Evolutionary conservation across 2,888 invertebrate species (phyloP), one percentile per base, ranked within the genome.

Genomic region (Drepana falcataria): DNA sequence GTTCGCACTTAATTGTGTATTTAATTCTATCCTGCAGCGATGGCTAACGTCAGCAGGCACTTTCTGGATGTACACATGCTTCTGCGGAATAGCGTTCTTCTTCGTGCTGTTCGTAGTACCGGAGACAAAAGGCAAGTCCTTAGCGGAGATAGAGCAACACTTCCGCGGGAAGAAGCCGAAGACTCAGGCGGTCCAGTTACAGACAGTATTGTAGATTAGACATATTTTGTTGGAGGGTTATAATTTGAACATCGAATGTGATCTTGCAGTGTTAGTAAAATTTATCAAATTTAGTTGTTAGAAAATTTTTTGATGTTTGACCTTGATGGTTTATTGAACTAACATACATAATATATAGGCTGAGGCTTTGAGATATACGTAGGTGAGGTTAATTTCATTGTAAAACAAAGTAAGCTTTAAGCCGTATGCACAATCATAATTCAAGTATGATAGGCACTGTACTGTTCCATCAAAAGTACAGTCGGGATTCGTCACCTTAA

Each of bases 81-180:
- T 92, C 69, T 92, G 92, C 61, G 85, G 83, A 0, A 1, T 85
- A 4, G 91, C 92, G 0, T 92, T 92, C 68, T 71, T 92, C 63
- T 93, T 93, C 71, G 92, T 93, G 0, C 66, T 90, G 2, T 82
- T 90, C 59, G 75, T 83, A 56, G 92, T 94, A 0, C 95, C 94
- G 0, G 95, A 95, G 79, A 95, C 95, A 0, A 94, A 94, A 71
- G 94, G 94, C n/a, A 94, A 93, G 71, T 93, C 93, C 0, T 83
- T 94, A 7, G 93, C 93, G 35, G 94, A 94, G 68, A 94, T 95
- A 61, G 92, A 93, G 65, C 81, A 88, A 53, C 76, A 86, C 59
- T 91, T 91, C 72, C 76, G 85, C 1, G 85, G 85, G n/a, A 77
- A 77, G 44, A 83, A 83, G 55, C 72, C 71, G 5, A 66, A 77